These are phyloP conservation scores for Poicephalus meyeri DNA, from an alignment of 2,113 vertebrate species.

Conservation along the genomic window DNA sequence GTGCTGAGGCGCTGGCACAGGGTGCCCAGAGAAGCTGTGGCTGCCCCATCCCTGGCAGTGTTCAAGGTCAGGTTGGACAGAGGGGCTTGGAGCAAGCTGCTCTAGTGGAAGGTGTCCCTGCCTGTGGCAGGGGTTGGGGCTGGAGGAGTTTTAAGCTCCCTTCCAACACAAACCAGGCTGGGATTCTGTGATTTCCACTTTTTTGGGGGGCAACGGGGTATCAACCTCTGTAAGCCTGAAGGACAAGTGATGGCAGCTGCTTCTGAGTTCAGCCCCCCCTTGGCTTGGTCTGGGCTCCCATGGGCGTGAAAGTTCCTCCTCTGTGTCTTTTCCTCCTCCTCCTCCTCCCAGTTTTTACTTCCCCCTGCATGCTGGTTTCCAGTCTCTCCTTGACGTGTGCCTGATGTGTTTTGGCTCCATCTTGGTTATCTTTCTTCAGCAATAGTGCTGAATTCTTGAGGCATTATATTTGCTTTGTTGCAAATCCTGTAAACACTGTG, in stretches of 20 bases:
- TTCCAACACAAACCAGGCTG: background rate
- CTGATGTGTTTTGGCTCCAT: background rate
- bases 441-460: background rate
- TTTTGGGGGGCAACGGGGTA: background rate
- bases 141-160: background rate
- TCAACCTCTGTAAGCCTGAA: background rate
- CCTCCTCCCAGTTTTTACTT: background rate
- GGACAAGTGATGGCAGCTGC: too few species aligned
- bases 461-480: background rate
- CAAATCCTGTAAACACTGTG: background rate
- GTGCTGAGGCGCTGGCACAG: too few species aligned
- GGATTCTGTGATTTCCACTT: background rate
- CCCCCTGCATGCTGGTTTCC: background rate
- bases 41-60: too few species aligned
- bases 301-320: background rate
- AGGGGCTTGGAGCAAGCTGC: too few species aligned
- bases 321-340: background rate
- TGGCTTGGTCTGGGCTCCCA: background rate
- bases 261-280: background rate
- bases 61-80: too few species aligned
- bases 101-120: too few species aligned
- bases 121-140: background rate
- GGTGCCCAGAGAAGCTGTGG: too few species aligned
- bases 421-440: background rate
- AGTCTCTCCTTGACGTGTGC: background rate